A percentile compares a stretch with the other conserved stretches of the same genome.
These are phyloP conservation scores for Drosophila mayaguana DNA, from an alignment of 2,888 invertebrate genomes.

Conservation along the genomic window DNA sequence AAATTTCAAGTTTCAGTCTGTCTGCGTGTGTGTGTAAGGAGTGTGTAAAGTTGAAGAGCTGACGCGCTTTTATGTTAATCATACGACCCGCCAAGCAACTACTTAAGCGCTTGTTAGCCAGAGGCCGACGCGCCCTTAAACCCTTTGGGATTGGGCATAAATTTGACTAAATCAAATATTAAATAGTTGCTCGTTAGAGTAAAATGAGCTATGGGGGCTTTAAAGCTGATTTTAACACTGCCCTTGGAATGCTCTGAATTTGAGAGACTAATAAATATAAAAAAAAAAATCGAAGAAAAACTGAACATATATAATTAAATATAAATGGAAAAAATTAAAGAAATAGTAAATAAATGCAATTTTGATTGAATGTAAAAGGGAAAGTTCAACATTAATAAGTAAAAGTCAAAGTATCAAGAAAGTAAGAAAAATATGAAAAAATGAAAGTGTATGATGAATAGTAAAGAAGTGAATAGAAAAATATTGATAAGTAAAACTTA, in stretches of 20 bases:
- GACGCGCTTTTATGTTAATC: conserved; percentile 49
- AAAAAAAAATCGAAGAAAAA: too few relatives aligned
- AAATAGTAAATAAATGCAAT: neutral
- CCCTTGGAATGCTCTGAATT: neutral
- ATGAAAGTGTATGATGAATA: neutral
- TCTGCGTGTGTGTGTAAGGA: neutral
- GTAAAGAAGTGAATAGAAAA: neutral
- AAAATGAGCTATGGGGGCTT: neutral
- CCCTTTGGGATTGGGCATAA: conserved; percentile 8
- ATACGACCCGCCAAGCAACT: conserved; percentile 41
- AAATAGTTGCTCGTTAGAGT: conserved; percentile 1
- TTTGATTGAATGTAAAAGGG: neutral
- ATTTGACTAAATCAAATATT: conserved; percentile 10
- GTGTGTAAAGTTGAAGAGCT: conserved; percentile 38
- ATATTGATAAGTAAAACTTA: neutral
- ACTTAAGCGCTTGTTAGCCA: conserved; percentile 2
- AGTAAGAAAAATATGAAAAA: neutral
- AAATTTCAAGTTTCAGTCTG: conserved; percentile 41
- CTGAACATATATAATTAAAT: neutral
- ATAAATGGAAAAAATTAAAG: neutral
- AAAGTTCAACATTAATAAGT: neutral
- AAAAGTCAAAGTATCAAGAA: neutral
- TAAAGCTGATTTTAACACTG: neutral
- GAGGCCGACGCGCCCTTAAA: neutral
- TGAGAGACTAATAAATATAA: too few relatives aligned